These are phyloP conservation scores for Thereva nobilitata DNA, from an alignment of 2,888 invertebrate genomes.

Conservation along the genomic window DNA sequence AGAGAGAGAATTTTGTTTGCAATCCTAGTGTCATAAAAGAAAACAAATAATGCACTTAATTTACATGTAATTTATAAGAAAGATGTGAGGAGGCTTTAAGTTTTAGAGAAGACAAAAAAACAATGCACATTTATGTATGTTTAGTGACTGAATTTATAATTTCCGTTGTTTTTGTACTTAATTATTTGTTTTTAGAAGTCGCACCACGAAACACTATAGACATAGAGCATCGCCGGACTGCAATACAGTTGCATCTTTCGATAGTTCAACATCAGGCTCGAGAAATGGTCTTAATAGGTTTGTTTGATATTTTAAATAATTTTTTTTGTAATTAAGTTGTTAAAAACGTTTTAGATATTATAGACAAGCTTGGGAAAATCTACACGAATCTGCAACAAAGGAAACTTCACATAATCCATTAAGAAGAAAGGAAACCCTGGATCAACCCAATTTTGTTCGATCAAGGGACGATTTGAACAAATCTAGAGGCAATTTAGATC, in stretches of 20 bases:
- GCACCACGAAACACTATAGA: constrained; percentile 83
- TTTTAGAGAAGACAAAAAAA: background rate
- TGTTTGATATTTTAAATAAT: background rate
- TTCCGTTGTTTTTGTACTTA: background rate
- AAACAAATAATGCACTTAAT: constrained; percentile 1
- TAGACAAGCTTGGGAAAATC: constrained; percentile 90
- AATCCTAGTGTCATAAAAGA: constrained; percentile 46
- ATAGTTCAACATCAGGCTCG: constrained; percentile 84
- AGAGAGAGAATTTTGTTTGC: constrained; percentile 40
- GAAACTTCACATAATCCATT: constrained; percentile 63
- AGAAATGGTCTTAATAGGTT: constrained; percentile 78
- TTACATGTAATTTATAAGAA: constrained; percentile 37
- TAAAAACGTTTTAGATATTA: constrained; percentile 64
- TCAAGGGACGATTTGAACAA: constrained; percentile 57
- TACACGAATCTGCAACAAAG: constrained; percentile 78
- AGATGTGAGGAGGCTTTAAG: constrained; percentile 45
- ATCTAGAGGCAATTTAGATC: constrained; percentile 57
- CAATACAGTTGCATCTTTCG: constrained; percentile 88
- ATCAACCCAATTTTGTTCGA: constrained; percentile 63
- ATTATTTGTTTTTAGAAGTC: constrained; percentile 62
- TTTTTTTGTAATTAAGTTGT: constrained; percentile 11
- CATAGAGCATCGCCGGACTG: constrained; percentile 89
- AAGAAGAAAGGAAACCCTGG: constrained; percentile 72
- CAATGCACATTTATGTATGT: background rate
- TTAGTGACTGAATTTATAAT: background rate